Percentiles rank a stretch among this genome's conserved stretches.
Conservation (phyloP, 2,113 vertebrate genomes). For the Stictonetta naevosa region DNA sequence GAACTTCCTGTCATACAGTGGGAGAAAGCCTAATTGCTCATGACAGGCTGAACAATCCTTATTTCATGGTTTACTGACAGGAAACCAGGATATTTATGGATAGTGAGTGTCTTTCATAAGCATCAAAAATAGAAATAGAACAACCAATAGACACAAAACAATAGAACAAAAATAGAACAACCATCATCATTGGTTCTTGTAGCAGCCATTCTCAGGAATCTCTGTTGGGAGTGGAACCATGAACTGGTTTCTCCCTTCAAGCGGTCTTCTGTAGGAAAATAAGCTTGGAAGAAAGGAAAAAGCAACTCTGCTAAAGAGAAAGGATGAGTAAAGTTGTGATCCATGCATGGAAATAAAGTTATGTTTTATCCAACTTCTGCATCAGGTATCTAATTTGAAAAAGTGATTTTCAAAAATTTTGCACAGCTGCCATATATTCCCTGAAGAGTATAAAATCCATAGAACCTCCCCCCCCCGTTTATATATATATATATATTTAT, state of each 20-base stretch:
- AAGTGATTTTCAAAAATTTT: neutral
- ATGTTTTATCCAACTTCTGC: neutral
- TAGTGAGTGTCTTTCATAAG: neutral
- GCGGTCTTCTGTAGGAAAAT: neutral
- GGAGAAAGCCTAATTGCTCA: neutral
- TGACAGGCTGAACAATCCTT: neutral
- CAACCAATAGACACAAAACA: no score
- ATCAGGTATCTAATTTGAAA: neutral
- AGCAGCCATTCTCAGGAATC: neutral
- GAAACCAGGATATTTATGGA: neutral
- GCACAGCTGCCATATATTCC: neutral
- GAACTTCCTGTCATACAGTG: neutral
- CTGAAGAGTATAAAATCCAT: neutral
- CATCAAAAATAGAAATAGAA: neutral
- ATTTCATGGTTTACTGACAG: neutral
- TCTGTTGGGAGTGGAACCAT: neutral
- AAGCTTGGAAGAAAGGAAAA: neutral
- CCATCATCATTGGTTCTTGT: neutral
- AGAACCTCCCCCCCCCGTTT: neutral
- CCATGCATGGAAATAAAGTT: neutral
- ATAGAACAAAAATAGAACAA: neutral
- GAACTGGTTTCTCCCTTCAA: neutral
- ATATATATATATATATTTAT: no score
- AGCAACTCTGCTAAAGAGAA: neutral
- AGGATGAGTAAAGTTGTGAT: neutral